Evolutionary conservation across 2,797 vertebrate species (phyloP), one percentile per base, ranked within the genome.

Genomic region (Cottoperca gobio): DNA sequence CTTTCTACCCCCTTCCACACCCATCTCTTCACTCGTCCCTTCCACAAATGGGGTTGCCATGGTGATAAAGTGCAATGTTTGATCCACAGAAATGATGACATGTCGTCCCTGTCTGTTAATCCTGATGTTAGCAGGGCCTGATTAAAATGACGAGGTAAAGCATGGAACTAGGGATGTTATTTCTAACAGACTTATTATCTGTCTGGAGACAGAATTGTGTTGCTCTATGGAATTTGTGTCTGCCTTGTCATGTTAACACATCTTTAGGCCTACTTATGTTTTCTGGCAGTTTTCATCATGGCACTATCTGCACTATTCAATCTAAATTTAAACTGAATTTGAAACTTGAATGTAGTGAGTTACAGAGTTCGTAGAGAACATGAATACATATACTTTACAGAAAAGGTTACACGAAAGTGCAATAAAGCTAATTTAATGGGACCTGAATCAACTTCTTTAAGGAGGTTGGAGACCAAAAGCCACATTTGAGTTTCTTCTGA

Each of bases 1-100:
- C n/a, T n/a, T n/a, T n/a, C n/a, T n/a, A n/a, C n/a, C n/a, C n/a
- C n/a, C n/a, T n/a, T n/a, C 23, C 17, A 10, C 53, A 28, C 50
- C 9, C n/a, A 19, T 50, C n/a, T 67, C 21, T 17, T 66, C 61
- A 16, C 48, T 73, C 42, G 39, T 58, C 58, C 57, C 70, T 59
- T 75, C 49, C 54, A 61, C 46, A 14, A 13, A 55, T 43, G n/a
- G 9, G 39, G 52, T 87, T 86, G 53, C 77, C 82, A 89, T 86
- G 71, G 84, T 61, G 76, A 82, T 70, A 50, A 70, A 53, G 57
- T 78, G 82, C 79, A 78, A 79, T 88, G 69, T 86, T 82, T 86
- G 81, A 87, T 92, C 86, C 79, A 75, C 87, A 83, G 55, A 77
- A 80, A 72, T 84, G 62, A 82, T 78, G 69, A 82, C 76, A 78